A percentile compares a stretch with the other conserved stretches of the same genome.
Conservation (phyloP, 2,113 vertebrate genomes). For the Albula glossodonta region DNA sequence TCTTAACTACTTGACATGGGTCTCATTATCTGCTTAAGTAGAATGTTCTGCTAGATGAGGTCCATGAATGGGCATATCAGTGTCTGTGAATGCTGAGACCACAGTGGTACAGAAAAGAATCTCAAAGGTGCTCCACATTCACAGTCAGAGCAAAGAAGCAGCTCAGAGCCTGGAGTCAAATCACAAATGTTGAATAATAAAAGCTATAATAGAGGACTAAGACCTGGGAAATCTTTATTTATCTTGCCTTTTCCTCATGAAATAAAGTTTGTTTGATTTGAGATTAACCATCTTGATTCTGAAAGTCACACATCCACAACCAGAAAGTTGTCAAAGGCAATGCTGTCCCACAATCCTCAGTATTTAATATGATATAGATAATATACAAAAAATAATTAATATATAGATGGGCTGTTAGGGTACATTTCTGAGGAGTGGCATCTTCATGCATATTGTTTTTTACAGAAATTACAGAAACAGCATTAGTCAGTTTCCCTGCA, state of each 20-base stretch:
- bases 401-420: too few species aligned
- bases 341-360: too few species aligned
- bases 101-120: slow-evolving; percentile 35
- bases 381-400: too few species aligned
- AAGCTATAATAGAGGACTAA: background rate
- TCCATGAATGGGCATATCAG: slow-evolving; percentile 20
- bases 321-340: too few species aligned
- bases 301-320: too few species aligned
- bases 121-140: background rate
- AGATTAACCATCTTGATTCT: too few species aligned
- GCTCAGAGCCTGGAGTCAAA: background rate
- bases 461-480: background rate
- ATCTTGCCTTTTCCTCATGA: too few species aligned
- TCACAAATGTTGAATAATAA: background rate
- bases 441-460: background rate
- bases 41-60: slow-evolving; percentile 9
- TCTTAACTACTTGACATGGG: slow-evolving; percentile 3
- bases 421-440: background rate
- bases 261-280: too few species aligned
- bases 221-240: too few species aligned
- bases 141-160: background rate
- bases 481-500: background rate
- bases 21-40: slow-evolving; percentile 32
- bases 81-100: slow-evolving; percentile 2
- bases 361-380: too few species aligned